Evolutionary conservation across 2,888 invertebrate species (phyloP).

Genomic region (Lepidocyrtoides sp.): DNA sequence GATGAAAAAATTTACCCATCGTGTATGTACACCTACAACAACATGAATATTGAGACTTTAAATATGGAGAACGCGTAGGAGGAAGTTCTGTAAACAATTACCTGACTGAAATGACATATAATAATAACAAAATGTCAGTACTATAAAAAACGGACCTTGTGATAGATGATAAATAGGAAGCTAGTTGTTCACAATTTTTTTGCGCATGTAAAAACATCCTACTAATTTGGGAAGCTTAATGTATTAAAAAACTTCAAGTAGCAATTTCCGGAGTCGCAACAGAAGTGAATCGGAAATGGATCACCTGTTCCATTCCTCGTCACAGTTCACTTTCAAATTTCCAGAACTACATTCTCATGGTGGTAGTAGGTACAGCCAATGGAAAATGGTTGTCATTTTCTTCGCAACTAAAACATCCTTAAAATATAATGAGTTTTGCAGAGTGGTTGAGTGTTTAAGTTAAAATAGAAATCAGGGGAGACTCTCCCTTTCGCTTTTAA

Average conservation of each 20-base stretch:
- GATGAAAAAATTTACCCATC: no score
- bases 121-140: background rate
- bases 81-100: constrained; percentile 25
- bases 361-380: background rate
- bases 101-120: background rate
- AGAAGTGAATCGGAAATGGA: constrained; percentile 22
- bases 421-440: background rate
- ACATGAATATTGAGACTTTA: no score
- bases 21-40: background rate
- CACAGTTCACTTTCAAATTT: constrained; percentile 21
- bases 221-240: background rate
- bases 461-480: constrained; percentile 65
- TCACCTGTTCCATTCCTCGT: background rate
- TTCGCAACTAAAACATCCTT: constrained; percentile 24
- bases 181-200: background rate
- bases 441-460: constrained; percentile 28
- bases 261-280: constrained; percentile 42
- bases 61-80: background rate
- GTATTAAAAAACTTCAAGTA: background rate
- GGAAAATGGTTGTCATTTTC: background rate
- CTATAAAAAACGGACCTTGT: background rate
- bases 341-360: background rate
- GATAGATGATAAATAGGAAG: background rate
- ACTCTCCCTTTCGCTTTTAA: background rate
- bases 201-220: background rate